These are phyloP conservation scores for Aepyceros melampus DNA, from an alignment of 2,113 vertebrate species.

Conservation along the genomic window DNA sequence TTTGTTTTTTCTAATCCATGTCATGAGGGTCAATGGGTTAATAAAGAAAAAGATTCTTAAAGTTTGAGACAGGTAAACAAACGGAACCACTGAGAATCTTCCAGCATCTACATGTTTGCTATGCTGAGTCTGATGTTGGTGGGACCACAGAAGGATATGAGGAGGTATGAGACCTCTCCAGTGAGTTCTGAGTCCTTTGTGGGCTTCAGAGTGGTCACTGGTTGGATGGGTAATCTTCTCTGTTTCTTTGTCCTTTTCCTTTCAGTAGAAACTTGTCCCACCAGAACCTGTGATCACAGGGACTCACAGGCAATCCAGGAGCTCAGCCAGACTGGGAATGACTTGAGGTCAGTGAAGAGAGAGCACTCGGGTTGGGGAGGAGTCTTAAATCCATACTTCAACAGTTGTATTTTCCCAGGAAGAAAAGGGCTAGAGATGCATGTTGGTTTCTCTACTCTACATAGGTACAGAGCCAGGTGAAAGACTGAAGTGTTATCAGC, in stretches of 20 bases:
- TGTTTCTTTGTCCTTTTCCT: background rate
- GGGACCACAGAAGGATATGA: background rate
- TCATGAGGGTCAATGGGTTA: background rate
- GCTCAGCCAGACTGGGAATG: background rate
- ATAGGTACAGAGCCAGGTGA: too few species aligned
- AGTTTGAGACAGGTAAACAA: background rate
- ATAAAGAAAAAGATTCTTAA: background rate
- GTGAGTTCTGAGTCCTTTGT: background rate
- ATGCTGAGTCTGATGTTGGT: background rate
- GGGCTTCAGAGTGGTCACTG: background rate
- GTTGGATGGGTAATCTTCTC: background rate
- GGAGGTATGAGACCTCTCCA: too few species aligned
- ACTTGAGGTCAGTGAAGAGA: background rate
- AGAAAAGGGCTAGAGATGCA: background rate
- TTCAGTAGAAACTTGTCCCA: background rate
- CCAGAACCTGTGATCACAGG: background rate
- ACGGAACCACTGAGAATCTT: background rate
- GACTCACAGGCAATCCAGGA: background rate
- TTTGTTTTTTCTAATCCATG: background rate
- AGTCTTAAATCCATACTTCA: background rate
- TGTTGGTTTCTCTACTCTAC: too few species aligned
- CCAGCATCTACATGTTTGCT: background rate
- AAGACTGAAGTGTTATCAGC: too few species aligned
- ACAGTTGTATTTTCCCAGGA: background rate
- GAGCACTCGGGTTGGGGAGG: background rate